These are phyloP conservation scores for Micromesistius poutassou DNA, from an alignment of 2,797 vertebrate species.

Conservation along the genomic window DNA sequence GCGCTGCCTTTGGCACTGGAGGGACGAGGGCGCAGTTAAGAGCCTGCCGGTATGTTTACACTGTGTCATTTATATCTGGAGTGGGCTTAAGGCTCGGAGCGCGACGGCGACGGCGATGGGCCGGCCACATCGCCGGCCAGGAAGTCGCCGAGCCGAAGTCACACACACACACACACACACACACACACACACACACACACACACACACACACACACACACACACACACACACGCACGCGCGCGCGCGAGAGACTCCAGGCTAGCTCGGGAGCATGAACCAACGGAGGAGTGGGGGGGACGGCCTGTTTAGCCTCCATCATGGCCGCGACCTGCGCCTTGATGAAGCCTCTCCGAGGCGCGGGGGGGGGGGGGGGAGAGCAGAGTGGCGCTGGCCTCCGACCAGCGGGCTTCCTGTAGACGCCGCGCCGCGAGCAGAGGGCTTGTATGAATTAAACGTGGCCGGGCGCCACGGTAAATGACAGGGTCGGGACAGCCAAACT, in stretches of 20 bases:
- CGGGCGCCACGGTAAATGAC: constrained; percentile 58
- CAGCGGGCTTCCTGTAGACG: constrained; percentile 54
- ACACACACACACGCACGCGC: too few relatives aligned
- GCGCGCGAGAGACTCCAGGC: too few relatives aligned
- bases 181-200: too few relatives aligned
- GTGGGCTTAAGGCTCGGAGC: constrained; percentile 24
- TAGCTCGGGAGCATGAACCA: constrained; percentile 22
- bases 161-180: too few relatives aligned
- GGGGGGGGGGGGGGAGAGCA: too few relatives aligned
- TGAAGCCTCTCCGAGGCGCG: constrained; percentile 52
- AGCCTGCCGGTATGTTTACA: constrained; percentile 33
- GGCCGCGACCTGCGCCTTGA: constrained; percentile 35
- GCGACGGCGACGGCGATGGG: constrained; percentile 18
- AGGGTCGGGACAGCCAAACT: constrained; percentile 55
- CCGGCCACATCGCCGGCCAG: constrained; percentile 12
- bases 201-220: too few relatives aligned
- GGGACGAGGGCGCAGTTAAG: constrained; percentile 28
- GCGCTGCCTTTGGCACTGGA: constrained; percentile 3
- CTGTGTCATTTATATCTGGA: constrained; percentile 22
- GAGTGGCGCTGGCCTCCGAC: constrained; percentile 43
- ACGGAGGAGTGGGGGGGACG: neutral
- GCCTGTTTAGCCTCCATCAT: constrained; percentile 17
- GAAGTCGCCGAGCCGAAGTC: constrained; percentile 28
- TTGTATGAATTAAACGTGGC: constrained; percentile 62
- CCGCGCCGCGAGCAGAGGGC: constrained; percentile 35